Evolutionary conservation across 2,113 vertebrate species (phyloP).

Genomic region (Megaceryle torquata): DNA sequence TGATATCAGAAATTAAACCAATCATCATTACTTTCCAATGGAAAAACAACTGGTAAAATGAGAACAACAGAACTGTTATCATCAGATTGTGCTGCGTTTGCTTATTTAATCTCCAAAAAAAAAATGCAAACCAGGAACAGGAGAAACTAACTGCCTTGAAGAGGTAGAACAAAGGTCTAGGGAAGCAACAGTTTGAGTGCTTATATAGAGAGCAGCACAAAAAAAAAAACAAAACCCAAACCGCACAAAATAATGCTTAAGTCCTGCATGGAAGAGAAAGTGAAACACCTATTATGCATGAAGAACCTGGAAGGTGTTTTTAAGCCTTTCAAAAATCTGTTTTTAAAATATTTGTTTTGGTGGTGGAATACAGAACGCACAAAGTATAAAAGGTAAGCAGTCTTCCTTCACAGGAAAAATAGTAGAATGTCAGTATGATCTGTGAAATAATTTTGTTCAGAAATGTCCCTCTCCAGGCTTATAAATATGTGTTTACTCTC

Average conservation of each 20-base stretch:
- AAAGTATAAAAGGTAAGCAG: not conserved
- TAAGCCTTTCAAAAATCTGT: not conserved
- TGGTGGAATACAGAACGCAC: not conserved
- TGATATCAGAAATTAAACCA: not conserved
- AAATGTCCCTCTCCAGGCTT: not conserved
- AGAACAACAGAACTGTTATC: not conserved
- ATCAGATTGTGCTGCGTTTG: not conserved
- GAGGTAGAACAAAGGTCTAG: not conserved
- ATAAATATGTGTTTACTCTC: not conserved
- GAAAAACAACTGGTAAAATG: not conserved
- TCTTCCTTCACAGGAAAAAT: not conserved
- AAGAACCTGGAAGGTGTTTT: not conserved
- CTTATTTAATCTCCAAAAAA: not conserved
- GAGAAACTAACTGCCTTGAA: not conserved
- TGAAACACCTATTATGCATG: not conserved
- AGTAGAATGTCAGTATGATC: not conserved
- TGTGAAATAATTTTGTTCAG: not conserved
- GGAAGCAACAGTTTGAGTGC: not conserved
- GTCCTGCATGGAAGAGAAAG: not conserved
- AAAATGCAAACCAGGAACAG: not conserved
- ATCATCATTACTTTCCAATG: not conserved
- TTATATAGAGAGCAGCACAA: not conserved
- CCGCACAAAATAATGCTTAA: no score
- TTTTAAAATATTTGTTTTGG: not conserved
- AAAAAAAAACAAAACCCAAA: not conserved